Percentiles rank a stretch among this genome's conserved stretches.
Conservation (phyloP, 1,140 invertebrate genomes). For the Pseudomyrmex flavicornis region DNA sequence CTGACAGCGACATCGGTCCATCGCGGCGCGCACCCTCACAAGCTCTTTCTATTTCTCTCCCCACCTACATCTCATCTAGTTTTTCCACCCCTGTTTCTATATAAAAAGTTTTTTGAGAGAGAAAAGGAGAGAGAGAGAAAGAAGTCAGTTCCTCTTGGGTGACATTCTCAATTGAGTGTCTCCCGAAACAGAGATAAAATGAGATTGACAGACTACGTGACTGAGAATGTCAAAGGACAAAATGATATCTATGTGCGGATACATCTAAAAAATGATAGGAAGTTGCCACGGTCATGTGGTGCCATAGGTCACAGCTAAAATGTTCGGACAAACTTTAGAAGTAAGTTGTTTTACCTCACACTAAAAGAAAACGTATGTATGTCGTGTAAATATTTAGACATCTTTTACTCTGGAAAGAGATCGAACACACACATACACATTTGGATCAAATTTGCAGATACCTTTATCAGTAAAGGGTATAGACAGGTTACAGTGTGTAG, state of each 20-base stretch:
- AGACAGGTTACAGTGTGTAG: too few species aligned
- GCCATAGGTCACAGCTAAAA: too few species aligned
- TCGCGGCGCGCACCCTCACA: conserved; percentile 66
- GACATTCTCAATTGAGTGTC: not conserved
- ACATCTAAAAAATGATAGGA: too few species aligned
- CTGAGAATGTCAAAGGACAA: not conserved
- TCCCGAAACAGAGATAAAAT: not conserved
- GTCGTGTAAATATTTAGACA: too few species aligned
- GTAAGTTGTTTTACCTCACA: too few species aligned
- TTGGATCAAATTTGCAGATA: too few species aligned
- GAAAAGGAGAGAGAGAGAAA: not conserved
- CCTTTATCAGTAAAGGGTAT: too few species aligned
- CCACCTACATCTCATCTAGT: not conserved
- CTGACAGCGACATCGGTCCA: conserved; percentile 47
- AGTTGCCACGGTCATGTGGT: too few species aligned
- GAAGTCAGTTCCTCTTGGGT: not conserved
- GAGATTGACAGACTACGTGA: conserved; percentile 27
- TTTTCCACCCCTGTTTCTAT: not conserved
- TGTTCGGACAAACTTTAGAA: too few species aligned
- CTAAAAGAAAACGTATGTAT: too few species aligned
- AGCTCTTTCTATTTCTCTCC: conserved; percentile 44
- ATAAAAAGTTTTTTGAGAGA: not conserved
- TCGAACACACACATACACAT: too few species aligned
- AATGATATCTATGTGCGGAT: not conserved
- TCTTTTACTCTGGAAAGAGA: too few species aligned